A percentile compares a stretch with the other conserved stretches of the same genome.
These are phyloP conservation scores for Drosophila kikkawai DNA, from an alignment of 1,140 invertebrate genomes.

Conservation along the genomic window DNA sequence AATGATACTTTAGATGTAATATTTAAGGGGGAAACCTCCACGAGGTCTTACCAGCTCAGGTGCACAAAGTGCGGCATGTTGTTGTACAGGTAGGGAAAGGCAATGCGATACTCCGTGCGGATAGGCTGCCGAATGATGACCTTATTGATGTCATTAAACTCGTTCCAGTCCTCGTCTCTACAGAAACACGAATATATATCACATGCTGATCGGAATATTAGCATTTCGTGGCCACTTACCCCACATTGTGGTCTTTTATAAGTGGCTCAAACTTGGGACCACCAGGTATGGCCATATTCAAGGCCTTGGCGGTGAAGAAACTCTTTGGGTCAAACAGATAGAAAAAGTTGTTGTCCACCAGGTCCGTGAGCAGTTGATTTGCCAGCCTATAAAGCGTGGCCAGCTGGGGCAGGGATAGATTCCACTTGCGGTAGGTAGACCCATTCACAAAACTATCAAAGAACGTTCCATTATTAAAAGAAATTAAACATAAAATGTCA, in stretches of 20 bases:
- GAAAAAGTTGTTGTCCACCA: conserved; percentile 99
- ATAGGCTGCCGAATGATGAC: conserved; percentile 99
- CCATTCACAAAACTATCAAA: conserved; percentile 95
- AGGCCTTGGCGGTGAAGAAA: conserved; percentile 99
- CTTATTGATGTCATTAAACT: conserved; percentile 99
- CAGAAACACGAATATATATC: conserved; percentile 53
- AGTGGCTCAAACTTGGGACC: conserved; percentile 99
- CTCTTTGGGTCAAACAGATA: conserved; percentile 99
- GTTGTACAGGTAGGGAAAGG: conserved; percentile 99
- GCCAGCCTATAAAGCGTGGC: conserved; percentile 98
- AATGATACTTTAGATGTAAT: conserved; percentile 9
- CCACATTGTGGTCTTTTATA: conserved; percentile 98
- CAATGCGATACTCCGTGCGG: conserved; percentile 99
- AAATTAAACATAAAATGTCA: neutral
- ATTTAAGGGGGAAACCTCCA: neutral
- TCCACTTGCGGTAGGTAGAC: conserved; percentile 98
- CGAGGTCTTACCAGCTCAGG: conserved; percentile 92
- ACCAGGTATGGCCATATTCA: conserved; percentile 99
- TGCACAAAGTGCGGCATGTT: conserved; percentile 98
- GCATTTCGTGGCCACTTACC: conserved; percentile 86
- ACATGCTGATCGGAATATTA: neutral
- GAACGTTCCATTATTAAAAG: neutral
- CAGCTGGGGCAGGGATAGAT: conserved; percentile 97
- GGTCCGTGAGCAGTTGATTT: conserved; percentile 99
- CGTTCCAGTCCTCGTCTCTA: conserved; percentile 99